Conservation (phyloP, 2,888 invertebrate genomes). For the Dermolepida albohirtum region DNA sequence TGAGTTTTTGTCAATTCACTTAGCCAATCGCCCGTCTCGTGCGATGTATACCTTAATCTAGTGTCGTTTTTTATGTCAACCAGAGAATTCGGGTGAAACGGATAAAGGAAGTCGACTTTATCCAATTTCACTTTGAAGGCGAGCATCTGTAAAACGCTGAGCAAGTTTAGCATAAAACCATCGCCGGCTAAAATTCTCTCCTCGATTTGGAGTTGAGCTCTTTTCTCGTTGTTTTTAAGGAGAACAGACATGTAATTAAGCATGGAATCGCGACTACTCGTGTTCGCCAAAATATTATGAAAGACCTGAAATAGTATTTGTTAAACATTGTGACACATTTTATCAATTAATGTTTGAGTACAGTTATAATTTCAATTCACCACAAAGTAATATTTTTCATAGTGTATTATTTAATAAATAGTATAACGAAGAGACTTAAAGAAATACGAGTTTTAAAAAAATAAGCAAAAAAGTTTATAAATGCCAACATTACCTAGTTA, state of each 20-base stretch:
- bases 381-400: too few species aligned
- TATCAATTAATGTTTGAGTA: too few species aligned
- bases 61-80: constrained; percentile 84
- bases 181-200: constrained; percentile 90
- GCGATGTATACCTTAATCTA: constrained; percentile 83
- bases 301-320: constrained; percentile 42
- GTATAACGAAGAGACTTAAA: too few species aligned
- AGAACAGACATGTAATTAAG: constrained; percentile 84
- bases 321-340: too few species aligned
- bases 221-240: constrained; percentile 84
- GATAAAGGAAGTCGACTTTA: constrained; percentile 90
- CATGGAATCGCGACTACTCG: constrained; percentile 82
- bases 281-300: constrained; percentile 66
- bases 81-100: constrained; percentile 83
- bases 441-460: too few species aligned
- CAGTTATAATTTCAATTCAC: too few species aligned
- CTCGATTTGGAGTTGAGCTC: constrained; percentile 91
- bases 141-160: constrained; percentile 90
- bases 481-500: too few species aligned
- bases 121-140: constrained; percentile 91
- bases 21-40: constrained; percentile 84
- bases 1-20: constrained; percentile 74
- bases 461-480: too few species aligned
- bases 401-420: too few species aligned
- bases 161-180: constrained; percentile 94